These are phyloP conservation scores for Echiichthys vipera DNA, from an alignment of 2,797 vertebrate genomes.

Conservation along the genomic window DNA sequence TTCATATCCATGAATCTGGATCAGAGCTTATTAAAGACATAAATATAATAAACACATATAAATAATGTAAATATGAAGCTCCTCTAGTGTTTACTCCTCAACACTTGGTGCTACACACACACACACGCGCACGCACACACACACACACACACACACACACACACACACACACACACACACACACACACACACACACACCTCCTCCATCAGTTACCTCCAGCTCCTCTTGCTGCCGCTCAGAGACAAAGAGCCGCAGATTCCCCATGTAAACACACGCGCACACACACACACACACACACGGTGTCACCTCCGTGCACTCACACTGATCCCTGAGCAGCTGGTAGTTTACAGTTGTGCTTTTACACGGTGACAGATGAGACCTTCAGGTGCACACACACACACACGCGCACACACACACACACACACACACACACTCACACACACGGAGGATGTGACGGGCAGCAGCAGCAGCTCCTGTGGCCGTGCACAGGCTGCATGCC, in stretches of 20 bases:
- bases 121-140: too few relatives aligned
- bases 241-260: constrained; percentile 15
- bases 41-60: too few relatives aligned
- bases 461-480: constrained; percentile 15
- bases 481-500: constrained; percentile 30
- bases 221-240: neutral
- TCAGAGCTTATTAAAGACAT: too few relatives aligned
- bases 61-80: too few relatives aligned
- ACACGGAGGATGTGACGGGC: constrained; percentile 34
- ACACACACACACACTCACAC: constrained; percentile 5
- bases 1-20: too few relatives aligned
- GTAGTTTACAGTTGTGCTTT: constrained; percentile 14
- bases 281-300: neutral
- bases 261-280: constrained; percentile 5
- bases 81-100: too few relatives aligned
- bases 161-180: too few relatives aligned
- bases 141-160: too few relatives aligned
- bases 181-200: neutral
- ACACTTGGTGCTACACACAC: too few relatives aligned
- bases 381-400: neutral
- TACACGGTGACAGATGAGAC: constrained; percentile 30
- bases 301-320: constrained; percentile 19
- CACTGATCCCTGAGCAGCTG: constrained; percentile 36
- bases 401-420: neutral
- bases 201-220: neutral